Base-by-base conservation (phyloP, 2,797 vertebrate species). In the Catostomus latipinnis region DNA sequence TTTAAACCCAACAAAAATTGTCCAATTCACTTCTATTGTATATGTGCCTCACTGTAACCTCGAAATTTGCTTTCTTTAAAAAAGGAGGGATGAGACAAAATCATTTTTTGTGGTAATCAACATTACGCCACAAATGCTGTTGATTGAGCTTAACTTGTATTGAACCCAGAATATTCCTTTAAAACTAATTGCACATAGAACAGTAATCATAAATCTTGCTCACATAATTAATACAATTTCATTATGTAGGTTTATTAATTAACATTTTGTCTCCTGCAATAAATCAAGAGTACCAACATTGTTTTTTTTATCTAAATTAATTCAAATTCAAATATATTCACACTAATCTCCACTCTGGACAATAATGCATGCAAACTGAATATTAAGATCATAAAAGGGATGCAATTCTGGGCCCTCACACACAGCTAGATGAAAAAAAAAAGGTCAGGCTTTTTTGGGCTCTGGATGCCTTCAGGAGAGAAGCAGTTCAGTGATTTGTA, bases 351-450 rank as follows among this genome's bases (percentile, higher is more conserved):
- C 53, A 71, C 46, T 48, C 58, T 68, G 50, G 62, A 87, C 56
- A 80, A 69, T 61, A 78, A 83, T 65, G 71, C 79, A 82, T 86
- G 66, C 71, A 78, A 83, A 82, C 83, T 56, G 58, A 81, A 74
- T 72, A 72, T 74, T 74, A 82, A 16, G 49, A 52, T 78, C 62
- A 83, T 78, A 68, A 68, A 79, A 73, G 54, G 45, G 50, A 76
- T 71, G 71, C 50, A 46, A 67, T 78, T 81, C 43, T 69, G 49
- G 69, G 63, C 6, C 63, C 45, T 71, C 5, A 8, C 53, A 48
- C 11, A 14, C 45, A 68, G 71, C 53, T 60, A 57, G 10, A 58
- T 50, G 22, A 60, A 18, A 60, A 49, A 10, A 14, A 78, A 43
- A 63, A 75, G 76, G 62, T 76, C 75, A 63, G 10, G n/a, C 14